phyloP scores from a whole-genome alignment of 2,888 invertebrate species.

The Diadegma fenestrale region DNA sequence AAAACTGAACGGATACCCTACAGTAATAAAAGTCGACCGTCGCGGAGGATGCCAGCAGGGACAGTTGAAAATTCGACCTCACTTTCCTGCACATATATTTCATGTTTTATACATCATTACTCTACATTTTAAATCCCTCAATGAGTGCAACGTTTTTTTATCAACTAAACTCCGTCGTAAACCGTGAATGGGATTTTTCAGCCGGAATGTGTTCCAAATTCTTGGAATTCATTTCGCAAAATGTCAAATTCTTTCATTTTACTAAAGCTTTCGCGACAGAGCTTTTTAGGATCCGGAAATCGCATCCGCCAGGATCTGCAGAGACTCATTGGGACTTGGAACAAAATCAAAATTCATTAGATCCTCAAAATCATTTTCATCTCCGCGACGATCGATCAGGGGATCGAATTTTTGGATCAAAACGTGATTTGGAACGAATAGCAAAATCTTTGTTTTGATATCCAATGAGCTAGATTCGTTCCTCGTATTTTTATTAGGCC shows the following conservation, averaged over 20 bases:
- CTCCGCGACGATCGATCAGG: neutral
- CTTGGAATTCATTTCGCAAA: neutral
- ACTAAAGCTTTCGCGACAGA: too few relatives aligned
- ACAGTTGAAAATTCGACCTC: conserved; percentile 26
- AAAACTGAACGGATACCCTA: conserved; percentile 34
- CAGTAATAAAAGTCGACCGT: conserved; percentile 51
- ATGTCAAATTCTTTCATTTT: neutral
- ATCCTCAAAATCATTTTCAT: neutral
- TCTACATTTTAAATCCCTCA: conserved; percentile 1
- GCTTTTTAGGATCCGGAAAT: too few relatives aligned
- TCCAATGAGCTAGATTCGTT: neutral
- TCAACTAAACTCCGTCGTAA: neutral
- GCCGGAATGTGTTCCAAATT: neutral
- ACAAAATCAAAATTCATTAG: neutral
- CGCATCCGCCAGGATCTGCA: too few relatives aligned
- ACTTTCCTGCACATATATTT: neutral
- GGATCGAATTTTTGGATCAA: neutral
- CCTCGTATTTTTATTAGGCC: neutral
- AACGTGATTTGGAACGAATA: neutral
- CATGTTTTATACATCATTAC: conserved; percentile 12
- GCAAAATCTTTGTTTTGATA: too few relatives aligned
- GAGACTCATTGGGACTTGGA: too few relatives aligned
- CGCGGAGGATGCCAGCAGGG: conserved; percentile 34
- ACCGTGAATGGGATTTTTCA: neutral
- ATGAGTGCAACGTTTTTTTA: neutral